Evolutionary conservation across 2,113 vertebrate genomes (phyloP).

Genomic region (Podarcis muralis): DNA sequence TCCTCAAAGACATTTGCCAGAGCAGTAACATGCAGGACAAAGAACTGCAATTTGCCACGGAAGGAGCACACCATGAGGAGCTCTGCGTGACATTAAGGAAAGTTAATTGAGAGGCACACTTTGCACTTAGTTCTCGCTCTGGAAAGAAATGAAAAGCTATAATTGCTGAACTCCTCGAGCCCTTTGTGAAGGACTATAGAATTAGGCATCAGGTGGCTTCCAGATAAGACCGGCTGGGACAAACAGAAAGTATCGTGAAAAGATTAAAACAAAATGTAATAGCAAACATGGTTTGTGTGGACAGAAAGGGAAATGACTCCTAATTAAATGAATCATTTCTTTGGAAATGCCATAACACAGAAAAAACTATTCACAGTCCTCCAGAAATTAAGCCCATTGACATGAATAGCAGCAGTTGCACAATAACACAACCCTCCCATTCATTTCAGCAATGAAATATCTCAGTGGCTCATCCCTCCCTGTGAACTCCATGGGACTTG

Average conservation of each 20-base stretch:
- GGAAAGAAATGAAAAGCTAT: neutral
- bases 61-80: neutral
- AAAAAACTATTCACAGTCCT: neutral
- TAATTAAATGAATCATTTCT: neutral
- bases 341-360: neutral
- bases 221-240: neutral
- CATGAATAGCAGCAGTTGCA: too few species aligned
- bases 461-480: neutral
- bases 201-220: neutral
- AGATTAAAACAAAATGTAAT: neutral
- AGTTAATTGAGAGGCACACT: neutral
- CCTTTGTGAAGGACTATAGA: neutral
- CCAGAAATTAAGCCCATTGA: neutral
- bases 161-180: neutral
- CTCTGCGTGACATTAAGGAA: neutral
- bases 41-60: neutral
- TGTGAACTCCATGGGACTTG: neutral
- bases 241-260: neutral
- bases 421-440: neutral
- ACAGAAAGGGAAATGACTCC: neutral
- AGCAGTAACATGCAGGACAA: neutral
- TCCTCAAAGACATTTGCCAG: neutral
- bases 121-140: neutral
- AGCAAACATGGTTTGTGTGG: neutral
- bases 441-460: neutral